Percentiles rank a stretch among this genome's conserved stretches.
Conservation (phyloP, 2,113 vertebrate species). For the Mystacornis crossleyi region DNA sequence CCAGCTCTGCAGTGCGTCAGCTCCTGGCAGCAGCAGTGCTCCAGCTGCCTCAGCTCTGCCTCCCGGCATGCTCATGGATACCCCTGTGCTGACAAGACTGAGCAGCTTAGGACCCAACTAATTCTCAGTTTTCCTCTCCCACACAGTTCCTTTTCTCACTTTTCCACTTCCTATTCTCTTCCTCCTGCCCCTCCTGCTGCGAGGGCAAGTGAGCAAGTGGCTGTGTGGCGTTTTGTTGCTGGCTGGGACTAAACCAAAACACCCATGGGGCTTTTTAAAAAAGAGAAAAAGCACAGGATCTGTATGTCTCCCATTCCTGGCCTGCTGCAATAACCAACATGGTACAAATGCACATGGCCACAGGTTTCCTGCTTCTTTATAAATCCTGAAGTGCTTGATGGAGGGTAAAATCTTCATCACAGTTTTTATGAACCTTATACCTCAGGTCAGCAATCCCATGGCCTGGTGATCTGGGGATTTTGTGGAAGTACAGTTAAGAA, state of each 20-base stretch:
- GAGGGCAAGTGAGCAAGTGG: neutral
- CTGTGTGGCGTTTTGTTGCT: neutral
- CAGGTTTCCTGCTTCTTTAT: neutral
- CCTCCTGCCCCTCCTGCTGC: accelerated
- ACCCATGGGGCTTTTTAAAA: neutral
- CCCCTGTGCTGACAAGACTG: neutral
- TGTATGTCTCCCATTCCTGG: neutral
- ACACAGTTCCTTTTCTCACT: neutral
- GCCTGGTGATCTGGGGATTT: neutral
- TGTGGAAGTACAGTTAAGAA: neutral
- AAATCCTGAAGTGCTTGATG: neutral
- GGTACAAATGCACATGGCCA: neutral
- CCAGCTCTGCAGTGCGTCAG: neutral
- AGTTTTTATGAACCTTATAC: neutral
- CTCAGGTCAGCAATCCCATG: neutral
- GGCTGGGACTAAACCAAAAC: neutral
- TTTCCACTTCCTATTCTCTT: neutral
- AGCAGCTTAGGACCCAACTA: neutral
- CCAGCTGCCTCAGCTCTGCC: neutral
- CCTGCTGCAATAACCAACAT: neutral
- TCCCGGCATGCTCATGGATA: neutral
- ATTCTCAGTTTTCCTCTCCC: neutral
- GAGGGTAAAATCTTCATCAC: neutral
- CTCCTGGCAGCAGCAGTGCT: neutral
- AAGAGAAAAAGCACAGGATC: neutral